A percentile compares a stretch with the other conserved stretches of the same genome.
These are phyloP conservation scores for Philotrypesis tridentata DNA, from an alignment of 1,140 invertebrate species.

Conservation along the genomic window DNA sequence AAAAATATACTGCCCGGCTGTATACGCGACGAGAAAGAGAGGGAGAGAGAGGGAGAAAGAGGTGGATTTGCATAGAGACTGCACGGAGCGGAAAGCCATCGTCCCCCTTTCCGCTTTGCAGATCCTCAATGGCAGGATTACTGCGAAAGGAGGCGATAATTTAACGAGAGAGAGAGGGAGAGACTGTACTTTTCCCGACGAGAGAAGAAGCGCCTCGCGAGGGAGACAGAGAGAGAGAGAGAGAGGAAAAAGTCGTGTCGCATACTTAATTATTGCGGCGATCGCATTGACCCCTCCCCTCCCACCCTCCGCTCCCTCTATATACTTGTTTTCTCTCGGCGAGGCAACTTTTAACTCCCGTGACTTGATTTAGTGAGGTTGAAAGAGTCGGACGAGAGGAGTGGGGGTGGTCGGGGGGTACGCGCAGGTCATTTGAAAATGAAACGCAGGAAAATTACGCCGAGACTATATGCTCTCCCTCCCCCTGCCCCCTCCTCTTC, in stretches of 20 bases:
- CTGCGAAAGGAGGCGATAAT: not conserved
- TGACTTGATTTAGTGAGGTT: not conserved
- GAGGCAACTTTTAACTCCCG: no score
- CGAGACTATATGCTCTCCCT: not conserved
- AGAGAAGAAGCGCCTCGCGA: not conserved
- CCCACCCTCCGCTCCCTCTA: no score
- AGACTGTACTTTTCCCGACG: not conserved
- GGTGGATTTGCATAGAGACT: constrained; percentile 15
- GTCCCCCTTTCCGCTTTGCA: not conserved
- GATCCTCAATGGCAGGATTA: not conserved
- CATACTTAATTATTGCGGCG: not conserved
- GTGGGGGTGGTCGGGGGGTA: no score
- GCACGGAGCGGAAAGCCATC: not conserved
- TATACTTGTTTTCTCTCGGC: no score
- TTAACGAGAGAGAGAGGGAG: not conserved
- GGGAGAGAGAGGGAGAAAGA: not conserved
- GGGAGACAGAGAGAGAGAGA: not conserved
- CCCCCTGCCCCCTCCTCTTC: no score
- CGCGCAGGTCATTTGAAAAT: not conserved
- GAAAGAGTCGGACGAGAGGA: no score
- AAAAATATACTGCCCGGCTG: not conserved
- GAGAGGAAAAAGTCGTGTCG: not conserved
- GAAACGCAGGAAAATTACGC: not conserved
- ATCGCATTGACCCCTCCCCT: no score
- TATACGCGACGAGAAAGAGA: not conserved